Conservation (phyloP, 2,113 vertebrate species). For the Reinhardtius hippoglossoides region DNA sequence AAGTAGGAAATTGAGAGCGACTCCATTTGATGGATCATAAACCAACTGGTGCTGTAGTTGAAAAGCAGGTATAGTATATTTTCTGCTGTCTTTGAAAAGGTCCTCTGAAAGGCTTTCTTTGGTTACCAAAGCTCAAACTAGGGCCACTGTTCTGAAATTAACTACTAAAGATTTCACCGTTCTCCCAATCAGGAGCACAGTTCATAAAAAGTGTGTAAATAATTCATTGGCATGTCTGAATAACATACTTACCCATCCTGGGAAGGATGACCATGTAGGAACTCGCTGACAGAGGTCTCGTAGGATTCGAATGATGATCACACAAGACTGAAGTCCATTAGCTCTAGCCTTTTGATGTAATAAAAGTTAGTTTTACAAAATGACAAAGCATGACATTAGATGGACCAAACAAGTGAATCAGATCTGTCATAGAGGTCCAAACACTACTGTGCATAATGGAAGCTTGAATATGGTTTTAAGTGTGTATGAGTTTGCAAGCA, state of each 20-base stretch:
- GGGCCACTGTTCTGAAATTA: no score
- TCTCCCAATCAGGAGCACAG: no score
- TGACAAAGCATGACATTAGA: conserved; percentile 52
- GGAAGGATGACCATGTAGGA: conserved; percentile 96
- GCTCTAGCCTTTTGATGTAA: conserved; percentile 98
- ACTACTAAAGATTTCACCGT: no score
- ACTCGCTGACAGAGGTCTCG: conserved; percentile 97
- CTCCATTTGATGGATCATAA: no score
- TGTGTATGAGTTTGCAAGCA: conserved; percentile 75
- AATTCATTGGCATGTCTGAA: not conserved
- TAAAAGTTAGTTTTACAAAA: conserved; percentile 87
- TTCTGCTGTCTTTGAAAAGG: no score
- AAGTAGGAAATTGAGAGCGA: no score
- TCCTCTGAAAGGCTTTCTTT: no score
- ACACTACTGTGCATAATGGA: conserved; percentile 96
- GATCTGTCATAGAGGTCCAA: conserved; percentile 88
- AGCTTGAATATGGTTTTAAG: conserved; percentile 85
- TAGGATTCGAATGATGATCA: conserved; percentile 98
- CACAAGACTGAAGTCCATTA: conserved; percentile 98
- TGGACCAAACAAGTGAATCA: conserved; percentile 73
- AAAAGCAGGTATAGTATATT: no score
- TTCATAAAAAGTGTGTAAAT: not conserved
- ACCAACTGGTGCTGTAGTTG: no score
- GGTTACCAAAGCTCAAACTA: no score
- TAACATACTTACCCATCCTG: conserved; percentile 92